phyloP scores from a whole-genome alignment of 1,140 invertebrate genomes.

The Periplaneta americana region DNA sequence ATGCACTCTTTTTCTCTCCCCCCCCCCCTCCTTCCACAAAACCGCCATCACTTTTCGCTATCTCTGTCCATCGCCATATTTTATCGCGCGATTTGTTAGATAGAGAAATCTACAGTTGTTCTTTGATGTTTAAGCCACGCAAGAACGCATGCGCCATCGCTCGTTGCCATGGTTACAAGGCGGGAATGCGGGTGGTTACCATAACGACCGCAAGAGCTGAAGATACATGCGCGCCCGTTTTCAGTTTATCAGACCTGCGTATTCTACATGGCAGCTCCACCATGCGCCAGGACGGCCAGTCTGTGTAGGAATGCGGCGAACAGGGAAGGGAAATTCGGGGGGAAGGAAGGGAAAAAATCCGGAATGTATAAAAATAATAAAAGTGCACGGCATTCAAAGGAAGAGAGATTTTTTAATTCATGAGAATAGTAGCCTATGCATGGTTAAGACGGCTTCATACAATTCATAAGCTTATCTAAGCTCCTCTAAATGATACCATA shows the following conservation, averaged over 20 bases:
- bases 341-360: not conserved
- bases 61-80: conserved; percentile 23
- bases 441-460: too few relatives aligned
- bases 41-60: not conserved
- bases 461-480: too few relatives aligned
- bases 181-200: conserved; percentile 41
- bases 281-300: not conserved
- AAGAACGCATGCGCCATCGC: conserved; percentile 32
- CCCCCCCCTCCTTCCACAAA: not conserved
- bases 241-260: not conserved
- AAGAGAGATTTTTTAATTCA: not conserved
- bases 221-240: conserved; percentile 9
- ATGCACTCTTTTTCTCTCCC: not conserved
- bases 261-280: not conserved
- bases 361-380: not conserved
- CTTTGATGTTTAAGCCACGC: conserved; percentile 4
- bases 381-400: not conserved
- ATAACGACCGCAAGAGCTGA: conserved; percentile 31
- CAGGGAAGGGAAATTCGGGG: not conserved
- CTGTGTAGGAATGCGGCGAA: not conserved
- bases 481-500: too few relatives aligned
- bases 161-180: conserved; percentile 39
- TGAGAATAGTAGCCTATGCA: too few relatives aligned
- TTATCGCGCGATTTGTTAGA: conserved; percentile 20
- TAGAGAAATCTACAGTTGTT: not conserved